Conservation (phyloP, 2,888 invertebrate genomes). For the Hybos culiciformis region DNA sequence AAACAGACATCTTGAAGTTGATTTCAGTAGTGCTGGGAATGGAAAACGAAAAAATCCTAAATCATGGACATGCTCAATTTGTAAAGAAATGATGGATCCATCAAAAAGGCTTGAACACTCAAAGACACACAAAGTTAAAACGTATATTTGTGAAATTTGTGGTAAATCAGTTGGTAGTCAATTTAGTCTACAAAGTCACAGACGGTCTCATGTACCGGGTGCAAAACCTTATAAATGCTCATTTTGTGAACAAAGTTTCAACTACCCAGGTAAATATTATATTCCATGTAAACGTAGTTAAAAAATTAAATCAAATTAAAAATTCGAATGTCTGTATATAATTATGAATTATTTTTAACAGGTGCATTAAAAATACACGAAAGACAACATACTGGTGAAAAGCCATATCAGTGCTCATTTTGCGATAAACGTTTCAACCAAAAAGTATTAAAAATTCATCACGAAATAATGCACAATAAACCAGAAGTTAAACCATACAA, state of each 20-base stretch:
- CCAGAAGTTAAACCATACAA: background rate
- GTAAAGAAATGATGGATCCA: background rate
- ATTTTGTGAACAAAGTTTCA: background rate
- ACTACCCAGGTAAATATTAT: no score
- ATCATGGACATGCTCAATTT: background rate
- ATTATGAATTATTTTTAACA: no score
- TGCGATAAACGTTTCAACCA: background rate
- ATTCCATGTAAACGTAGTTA: no score
- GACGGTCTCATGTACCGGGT: background rate
- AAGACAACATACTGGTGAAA: background rate
- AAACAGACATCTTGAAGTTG: background rate
- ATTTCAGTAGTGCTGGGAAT: no score
- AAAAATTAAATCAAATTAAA: no score
- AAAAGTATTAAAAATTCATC: background rate
- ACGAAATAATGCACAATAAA: background rate
- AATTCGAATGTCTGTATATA: no score
- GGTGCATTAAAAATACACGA: background rate
- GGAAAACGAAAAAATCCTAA: no score
- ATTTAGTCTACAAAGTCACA: background rate
- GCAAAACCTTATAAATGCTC: background rate
- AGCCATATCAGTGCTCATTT: background rate
- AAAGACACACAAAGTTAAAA: background rate
- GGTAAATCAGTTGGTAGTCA: constrained; percentile 1
- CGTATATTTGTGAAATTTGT: constrained; percentile 1
- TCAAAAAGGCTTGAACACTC: background rate